Conservation (phyloP, 2,888 invertebrate species). For the Vanessa cardui region DNA sequence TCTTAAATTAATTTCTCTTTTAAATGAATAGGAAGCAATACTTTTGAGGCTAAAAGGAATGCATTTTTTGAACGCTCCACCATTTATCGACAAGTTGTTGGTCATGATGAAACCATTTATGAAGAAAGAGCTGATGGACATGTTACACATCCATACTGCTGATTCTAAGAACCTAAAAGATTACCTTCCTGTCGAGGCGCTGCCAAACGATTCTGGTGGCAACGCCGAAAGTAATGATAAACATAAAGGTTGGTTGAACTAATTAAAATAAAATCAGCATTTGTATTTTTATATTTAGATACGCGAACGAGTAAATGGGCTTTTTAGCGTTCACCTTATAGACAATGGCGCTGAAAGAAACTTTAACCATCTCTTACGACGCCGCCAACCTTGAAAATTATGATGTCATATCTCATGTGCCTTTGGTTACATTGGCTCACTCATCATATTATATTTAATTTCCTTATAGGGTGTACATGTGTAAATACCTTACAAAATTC, state of each 20-base stretch:
- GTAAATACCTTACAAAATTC: too few relatives aligned
- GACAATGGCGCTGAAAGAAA: too few relatives aligned
- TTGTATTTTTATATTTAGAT: too few relatives aligned
- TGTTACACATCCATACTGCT: slow-evolving; percentile 73
- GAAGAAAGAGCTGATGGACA: slow-evolving; percentile 82
- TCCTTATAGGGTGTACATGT: too few relatives aligned
- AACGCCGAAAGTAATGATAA: slow-evolving; percentile 17
- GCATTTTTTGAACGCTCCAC: slow-evolving; percentile 84
- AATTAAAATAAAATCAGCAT: too few relatives aligned
- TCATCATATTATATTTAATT: too few relatives aligned
- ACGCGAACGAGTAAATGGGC: too few relatives aligned
- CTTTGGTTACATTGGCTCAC: too few relatives aligned
- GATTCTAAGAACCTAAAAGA: slow-evolving; percentile 63
- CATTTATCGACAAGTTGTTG: slow-evolving; percentile 85
- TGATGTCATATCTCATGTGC: too few relatives aligned
- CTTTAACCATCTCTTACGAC: too few relatives aligned
- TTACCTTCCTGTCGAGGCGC: slow-evolving; percentile 70
- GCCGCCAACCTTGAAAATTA: too few relatives aligned
- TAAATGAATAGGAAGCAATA: slow-evolving; percentile 77
- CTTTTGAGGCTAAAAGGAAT: slow-evolving; percentile 84
- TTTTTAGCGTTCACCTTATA: too few relatives aligned
- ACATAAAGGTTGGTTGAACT: slow-evolving; percentile 34
- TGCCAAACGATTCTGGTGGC: slow-evolving; percentile 32
- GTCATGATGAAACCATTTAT: slow-evolving; percentile 85
- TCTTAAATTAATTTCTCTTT: neutral